Conservation (phyloP, 2,797 vertebrate genomes). For the Xiphophorus birchmanni region DNA sequence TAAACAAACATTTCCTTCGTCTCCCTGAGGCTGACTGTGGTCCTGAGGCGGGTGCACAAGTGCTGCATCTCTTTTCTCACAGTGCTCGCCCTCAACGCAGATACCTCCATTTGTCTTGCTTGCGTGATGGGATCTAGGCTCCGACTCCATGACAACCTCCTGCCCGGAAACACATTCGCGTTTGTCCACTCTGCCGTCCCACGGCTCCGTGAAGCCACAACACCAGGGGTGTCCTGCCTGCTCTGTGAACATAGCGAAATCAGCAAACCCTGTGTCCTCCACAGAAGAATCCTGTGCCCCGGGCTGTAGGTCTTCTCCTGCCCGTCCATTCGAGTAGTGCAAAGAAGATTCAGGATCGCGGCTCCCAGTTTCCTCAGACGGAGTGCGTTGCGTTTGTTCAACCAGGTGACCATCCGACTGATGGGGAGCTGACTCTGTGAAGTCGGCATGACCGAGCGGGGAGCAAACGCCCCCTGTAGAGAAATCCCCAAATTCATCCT, state of each 20-base stretch:
- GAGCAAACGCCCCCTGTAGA: constrained; percentile 77
- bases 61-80: constrained; percentile 49
- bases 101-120: constrained; percentile 44
- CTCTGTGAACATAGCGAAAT: constrained; percentile 85
- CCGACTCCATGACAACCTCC: constrained; percentile 45
- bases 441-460: constrained; percentile 80
- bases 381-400: not conserved
- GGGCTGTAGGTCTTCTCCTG: constrained; percentile 71
- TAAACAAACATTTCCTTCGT: constrained; percentile 32
- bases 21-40: constrained; percentile 53
- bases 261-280: constrained; percentile 84
- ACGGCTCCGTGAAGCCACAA: constrained; percentile 66
- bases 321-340: constrained; percentile 86
- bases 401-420: constrained; percentile 48
- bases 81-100: constrained; percentile 47
- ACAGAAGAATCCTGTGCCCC: constrained; percentile 65
- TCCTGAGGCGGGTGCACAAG: constrained; percentile 55
- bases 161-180: constrained; percentile 49
- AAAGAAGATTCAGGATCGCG: constrained; percentile 75
- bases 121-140: constrained; percentile 43
- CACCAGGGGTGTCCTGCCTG: constrained; percentile 66
- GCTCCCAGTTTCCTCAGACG: constrained; percentile 42
- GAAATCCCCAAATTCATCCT: constrained; percentile 92
- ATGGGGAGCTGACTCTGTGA: constrained; percentile 72
- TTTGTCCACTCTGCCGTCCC: constrained; percentile 61